Evolutionary conservation across 2,113 vertebrate species (phyloP).

Genomic region (Chloebia gouldiae): DNA sequence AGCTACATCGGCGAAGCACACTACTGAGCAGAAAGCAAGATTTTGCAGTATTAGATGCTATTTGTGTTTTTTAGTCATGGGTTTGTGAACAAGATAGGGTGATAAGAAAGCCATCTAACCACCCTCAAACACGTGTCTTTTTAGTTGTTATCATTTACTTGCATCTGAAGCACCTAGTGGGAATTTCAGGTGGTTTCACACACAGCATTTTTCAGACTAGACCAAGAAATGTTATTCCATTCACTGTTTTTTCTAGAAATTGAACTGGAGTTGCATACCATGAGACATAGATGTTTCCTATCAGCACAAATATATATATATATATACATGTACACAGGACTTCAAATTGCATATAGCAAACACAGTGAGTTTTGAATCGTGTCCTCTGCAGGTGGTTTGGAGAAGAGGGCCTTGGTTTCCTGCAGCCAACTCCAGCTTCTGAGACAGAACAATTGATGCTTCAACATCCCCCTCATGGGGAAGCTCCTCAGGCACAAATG

Average conservation of each 20-base stretch:
- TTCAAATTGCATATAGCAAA: background rate
- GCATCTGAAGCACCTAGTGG: background rate
- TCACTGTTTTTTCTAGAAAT: background rate
- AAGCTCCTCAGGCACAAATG: background rate
- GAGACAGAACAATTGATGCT: background rate
- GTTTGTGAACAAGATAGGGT: background rate
- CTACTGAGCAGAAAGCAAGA: background rate
- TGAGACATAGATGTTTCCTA: background rate
- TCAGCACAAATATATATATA: background rate
- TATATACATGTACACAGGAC: background rate
- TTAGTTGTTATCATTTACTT: background rate
- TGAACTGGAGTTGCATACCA: background rate
- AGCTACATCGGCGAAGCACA: background rate
- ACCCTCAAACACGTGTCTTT: background rate
- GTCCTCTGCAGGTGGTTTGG: background rate
- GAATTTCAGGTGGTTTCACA: background rate
- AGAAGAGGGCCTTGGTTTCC: background rate
- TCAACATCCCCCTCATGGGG: background rate
- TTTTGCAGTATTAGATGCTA: background rate
- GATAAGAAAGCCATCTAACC: background rate
- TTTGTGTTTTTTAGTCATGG: background rate
- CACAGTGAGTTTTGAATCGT: rapidly evolving
- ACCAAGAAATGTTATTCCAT: background rate
- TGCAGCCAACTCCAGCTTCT: background rate
- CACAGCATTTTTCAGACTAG: background rate